Base-by-base conservation (phyloP, 1,140 invertebrate species). In the Mamestra configurata region DNA sequence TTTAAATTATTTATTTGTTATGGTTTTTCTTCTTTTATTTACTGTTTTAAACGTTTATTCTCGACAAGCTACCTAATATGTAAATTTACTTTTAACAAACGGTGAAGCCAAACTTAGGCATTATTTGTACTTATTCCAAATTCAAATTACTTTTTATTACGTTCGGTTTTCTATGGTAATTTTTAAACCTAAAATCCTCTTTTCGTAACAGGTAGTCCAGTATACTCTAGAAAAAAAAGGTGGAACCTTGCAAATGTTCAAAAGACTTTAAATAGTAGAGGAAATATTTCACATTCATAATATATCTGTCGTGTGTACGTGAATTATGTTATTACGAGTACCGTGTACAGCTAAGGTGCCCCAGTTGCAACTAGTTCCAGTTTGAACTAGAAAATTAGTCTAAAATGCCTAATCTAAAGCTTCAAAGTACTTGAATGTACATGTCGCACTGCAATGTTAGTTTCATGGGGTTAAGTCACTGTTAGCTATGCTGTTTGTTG, bases 351-450 rank as follows among this genome's bases (percentile, higher is more conserved):
- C 8, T 31, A 53, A 70, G 66, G 40, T 49, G 77, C 37, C 77
- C 77, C 22, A 79, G 35, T 79, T 79, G 37, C 68, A 20, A 64
- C 53, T 64, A 79, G 68, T 79, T 59, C 53, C 51, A 79, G 68
- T 79, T 59, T 49, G 35, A 72, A 61, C 51, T 72, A 57, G 22
- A 71, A 79, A 79, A 79, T 79, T 64, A 73, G n/a, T 40, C 10
- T n/a, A 20, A 27, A 75, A 75, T 46, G 55, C 72, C 55, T 53
- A 75, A 61, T 61, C 55, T 75, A 46, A 61, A 49, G 55, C 27
- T 61, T 13, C 18, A 57, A 59, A 68, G 57, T 68, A 78, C 22
- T 76, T 51, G 59, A 49, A 51, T 55, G 1, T 55, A 78, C n/a
- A 37, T 31, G 24, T 59, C 40, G 55, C 13, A 40, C 40, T 40